Evolutionary conservation across 2,113 vertebrate genomes (phyloP).

Genomic region (Hyaena hyaena): DNA sequence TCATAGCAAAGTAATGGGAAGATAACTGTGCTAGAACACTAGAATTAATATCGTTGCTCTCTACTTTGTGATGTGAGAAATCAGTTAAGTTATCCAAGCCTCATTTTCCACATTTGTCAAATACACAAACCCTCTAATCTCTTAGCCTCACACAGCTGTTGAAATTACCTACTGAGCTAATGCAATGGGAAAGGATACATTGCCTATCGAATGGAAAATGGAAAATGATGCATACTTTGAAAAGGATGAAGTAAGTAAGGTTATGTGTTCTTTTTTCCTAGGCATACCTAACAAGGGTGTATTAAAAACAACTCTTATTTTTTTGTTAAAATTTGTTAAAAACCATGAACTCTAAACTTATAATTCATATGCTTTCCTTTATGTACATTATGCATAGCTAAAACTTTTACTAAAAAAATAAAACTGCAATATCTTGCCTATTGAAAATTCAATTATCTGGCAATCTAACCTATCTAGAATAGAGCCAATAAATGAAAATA

Average conservation of each 20-base stretch:
- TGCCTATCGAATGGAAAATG: background rate
- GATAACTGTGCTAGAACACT: background rate
- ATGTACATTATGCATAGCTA: background rate
- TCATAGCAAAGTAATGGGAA: background rate
- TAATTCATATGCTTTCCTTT: background rate
- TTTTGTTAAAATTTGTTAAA: background rate
- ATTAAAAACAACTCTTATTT: background rate
- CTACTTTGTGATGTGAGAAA: background rate
- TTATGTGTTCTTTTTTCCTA: background rate
- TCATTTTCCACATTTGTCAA: background rate
- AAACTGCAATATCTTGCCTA: background rate
- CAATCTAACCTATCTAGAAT: background rate
- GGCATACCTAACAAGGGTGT: background rate
- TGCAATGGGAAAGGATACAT: background rate
- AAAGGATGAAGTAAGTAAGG: background rate
- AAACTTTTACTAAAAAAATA: background rate
- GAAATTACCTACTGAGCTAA: background rate
- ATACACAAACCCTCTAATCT: background rate
- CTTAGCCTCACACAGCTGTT: background rate
- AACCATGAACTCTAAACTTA: background rate
- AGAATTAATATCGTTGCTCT: background rate
- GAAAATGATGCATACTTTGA: background rate
- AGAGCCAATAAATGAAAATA: background rate
- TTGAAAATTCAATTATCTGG: constrained; percentile 8
- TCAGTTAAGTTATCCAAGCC: background rate